A percentile compares a stretch with the other conserved stretches of the same genome.
Conservation (phyloP, 2,888 invertebrate species). For the Lepetodrilus schrolli region DNA sequence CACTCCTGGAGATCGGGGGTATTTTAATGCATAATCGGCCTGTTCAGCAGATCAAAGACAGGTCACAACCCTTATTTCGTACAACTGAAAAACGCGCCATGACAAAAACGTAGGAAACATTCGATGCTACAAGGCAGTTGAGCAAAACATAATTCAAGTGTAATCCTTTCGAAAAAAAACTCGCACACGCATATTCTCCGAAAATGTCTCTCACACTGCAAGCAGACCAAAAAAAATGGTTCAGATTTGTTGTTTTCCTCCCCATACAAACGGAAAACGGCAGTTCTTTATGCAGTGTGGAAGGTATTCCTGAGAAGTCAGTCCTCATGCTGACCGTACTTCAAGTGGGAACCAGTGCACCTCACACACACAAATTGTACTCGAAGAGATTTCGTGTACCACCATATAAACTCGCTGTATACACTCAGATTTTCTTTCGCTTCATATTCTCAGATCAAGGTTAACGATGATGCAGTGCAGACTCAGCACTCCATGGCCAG, state of each 20-base stretch:
- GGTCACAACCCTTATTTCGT: constrained; percentile 14
- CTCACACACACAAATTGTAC: too few species aligned
- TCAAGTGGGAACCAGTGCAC: too few species aligned
- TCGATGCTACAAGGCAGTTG: constrained; percentile 8
- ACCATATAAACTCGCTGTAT: too few species aligned
- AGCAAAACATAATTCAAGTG: constrained; percentile 5
- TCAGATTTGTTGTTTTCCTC: constrained; percentile 11
- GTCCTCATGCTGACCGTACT: background rate
- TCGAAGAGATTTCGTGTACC: too few species aligned
- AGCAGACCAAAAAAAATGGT: constrained; percentile 24
- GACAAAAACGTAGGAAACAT: background rate
- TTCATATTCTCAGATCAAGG: background rate
- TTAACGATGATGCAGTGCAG: background rate
- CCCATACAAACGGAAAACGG: constrained; percentile 11
- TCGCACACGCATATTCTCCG: constrained; percentile 17
- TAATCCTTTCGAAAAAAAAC: constrained; percentile 20
- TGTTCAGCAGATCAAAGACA: too few species aligned
- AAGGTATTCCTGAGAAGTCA: constrained; percentile 28
- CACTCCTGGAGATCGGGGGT: too few species aligned
- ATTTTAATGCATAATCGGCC: too few species aligned
- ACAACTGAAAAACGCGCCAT: background rate
- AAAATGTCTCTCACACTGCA: constrained; percentile 11
- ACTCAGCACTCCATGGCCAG: constrained; percentile 34
- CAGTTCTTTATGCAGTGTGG: constrained; percentile 29
- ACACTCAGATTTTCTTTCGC: background rate